Base-by-base conservation (phyloP, 2,797 vertebrate species). In the Erethizon dorsatum region DNA sequence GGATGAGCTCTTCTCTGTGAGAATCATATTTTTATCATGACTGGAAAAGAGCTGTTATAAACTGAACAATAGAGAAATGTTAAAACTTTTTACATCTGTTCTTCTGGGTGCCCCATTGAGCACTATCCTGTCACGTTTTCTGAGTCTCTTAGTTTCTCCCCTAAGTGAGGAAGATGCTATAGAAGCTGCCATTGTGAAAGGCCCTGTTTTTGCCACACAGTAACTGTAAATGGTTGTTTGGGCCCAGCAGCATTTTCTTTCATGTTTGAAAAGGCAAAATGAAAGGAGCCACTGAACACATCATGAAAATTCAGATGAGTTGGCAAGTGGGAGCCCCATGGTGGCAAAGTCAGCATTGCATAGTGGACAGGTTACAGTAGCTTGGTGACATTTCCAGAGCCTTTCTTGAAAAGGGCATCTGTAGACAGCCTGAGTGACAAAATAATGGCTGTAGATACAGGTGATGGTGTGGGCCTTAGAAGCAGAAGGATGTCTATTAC, bases 181-280 rank as follows among this genome's bases (percentile, higher is more conserved):
- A 92, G 96, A 91, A 78, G 2, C n/a, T 77, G 31, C 47, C 28
- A 18, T 67, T 69, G 94, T 91, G 90, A 86, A 86, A 75, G 86
- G 56, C 88, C 67, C 94, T 61, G 56, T 73, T 79, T 98, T 96
- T 92, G 45, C 90, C 4, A 17, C 83, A 54, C 92, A 95, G 75
- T 98, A 97, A 97, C 97, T 96, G 82, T 67, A 95, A 97, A 94
- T 93, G 17, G 95, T 93, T 96, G 14, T 75, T 96, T 97, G 97
- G 77, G 33, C 59, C 97, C 84, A 28, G 45, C 20, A 47, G 67
- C 63, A 22, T 2, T 98, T 97, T 96, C 47, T 97, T 89, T 93
- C 45, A 20, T 91, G 67, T 95, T 96, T 89, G 28, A 96, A 93
- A 98, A 96, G 56, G 2, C 94, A 69, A 41, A 95, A 87, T 0